Evolutionary conservation across 2,113 vertebrate genomes (phyloP), one percentile per base, ranked within the genome.

Genomic region (Chrysemys picta): DNA sequence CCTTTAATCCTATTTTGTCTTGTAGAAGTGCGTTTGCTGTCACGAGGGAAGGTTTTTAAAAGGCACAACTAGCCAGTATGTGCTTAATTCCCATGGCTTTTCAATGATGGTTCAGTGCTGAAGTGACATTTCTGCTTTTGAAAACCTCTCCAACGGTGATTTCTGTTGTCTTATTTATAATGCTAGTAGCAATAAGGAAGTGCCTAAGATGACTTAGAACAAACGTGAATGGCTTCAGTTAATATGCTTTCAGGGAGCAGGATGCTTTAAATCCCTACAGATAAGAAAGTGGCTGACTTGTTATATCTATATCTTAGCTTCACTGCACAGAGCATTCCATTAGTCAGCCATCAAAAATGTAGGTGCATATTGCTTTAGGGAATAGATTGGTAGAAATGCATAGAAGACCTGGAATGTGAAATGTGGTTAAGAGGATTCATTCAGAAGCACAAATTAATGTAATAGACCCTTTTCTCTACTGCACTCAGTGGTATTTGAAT

Each of bases 401-500:
- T 52, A 19, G 79, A 88, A 84, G 21, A 62, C 35, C 6, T 21
- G 59, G 93, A 89, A 76, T 25, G 57, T 2, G 59, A 94, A 89
- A 76, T 25, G 57, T 2, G 0, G 19, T 84, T 69, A n/a, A 84
- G 19, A 6, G 45, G 10, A 83, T 62, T 19, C 1, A 57, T 2
- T 42, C 13, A 6, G 50, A 52, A 72, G 11, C 42, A 50, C 82
- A 76, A 65, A 72, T 3, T 0, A 24, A 24, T 2, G 2, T 24
- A 19, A 45, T 22, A 81, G 14, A 16, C 3, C 79, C 0, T 0
- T 24, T 6, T 25, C 52, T 29, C 22, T 49, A 57, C 29, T 24
- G 45, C 62, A 65, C 0, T 0, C 1, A n/a, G 1, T 17, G 65
- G 35, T 72, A 4, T 59, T 53, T 76, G n/a, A 50, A 7, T 85